Conservation (phyloP, 2,888 invertebrate genomes). For the Venusia cambrica region DNA sequence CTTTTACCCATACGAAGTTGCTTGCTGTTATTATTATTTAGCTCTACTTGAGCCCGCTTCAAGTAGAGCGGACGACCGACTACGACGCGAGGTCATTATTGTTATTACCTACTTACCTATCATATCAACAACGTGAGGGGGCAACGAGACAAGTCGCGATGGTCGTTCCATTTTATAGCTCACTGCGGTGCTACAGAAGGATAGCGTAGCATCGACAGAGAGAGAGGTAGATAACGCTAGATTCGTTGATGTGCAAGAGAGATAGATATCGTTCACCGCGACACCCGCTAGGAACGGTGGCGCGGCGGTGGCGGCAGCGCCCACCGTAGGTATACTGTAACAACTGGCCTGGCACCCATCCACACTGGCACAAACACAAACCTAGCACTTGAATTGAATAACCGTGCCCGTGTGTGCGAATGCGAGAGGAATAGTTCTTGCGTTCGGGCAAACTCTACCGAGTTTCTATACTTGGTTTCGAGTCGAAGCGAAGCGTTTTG, state of each 20-base stretch:
- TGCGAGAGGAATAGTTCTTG: conserved; percentile 58
- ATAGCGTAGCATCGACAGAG: conserved; percentile 15
- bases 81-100: conserved; percentile 16
- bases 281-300: conserved; percentile 55
- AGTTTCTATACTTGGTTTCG: conserved; percentile 30
- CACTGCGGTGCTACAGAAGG: conserved; percentile 8
- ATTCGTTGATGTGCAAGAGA: conserved; percentile 39
- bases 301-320: too few relatives aligned
- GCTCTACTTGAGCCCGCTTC: neutral
- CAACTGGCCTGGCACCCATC: conserved; percentile 66
- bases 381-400: conserved; percentile 28
- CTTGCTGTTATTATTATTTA: too few relatives aligned
- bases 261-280: conserved; percentile 39
- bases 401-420: conserved; percentile 43
- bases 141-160: too few relatives aligned
- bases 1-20: too few relatives aligned
- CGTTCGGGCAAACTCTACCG: conserved; percentile 37
- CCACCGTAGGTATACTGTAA: too few relatives aligned
- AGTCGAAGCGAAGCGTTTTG: conserved; percentile 29
- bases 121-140: too few relatives aligned
- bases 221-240: conserved; percentile 34
- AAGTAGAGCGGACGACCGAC: conserved; percentile 2
- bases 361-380: conserved; percentile 58
- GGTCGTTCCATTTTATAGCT: too few relatives aligned
- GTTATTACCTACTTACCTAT: too few relatives aligned